A percentile compares a stretch with the other conserved stretches of the same genome.
phyloP scores from a whole-genome alignment of 2,797 vertebrate genomes.

The Rhabdophis nuchalis region DNA sequence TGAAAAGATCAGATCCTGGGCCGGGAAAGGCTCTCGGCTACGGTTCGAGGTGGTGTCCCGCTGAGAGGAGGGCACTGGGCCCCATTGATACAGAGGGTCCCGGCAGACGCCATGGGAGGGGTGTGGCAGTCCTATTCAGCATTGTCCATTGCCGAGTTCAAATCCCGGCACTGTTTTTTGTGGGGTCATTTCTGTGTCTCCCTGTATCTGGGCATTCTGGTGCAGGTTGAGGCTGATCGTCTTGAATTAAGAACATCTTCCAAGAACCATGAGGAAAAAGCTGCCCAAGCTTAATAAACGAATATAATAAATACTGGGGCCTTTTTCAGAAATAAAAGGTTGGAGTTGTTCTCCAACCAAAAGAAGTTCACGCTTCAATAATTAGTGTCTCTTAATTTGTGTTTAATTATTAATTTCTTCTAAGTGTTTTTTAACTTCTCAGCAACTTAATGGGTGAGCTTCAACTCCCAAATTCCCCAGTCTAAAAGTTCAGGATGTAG shows the following conservation, averaged over 20 bases:
- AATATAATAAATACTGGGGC: rapidly evolving
- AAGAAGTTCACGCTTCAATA: conserved; percentile 67
- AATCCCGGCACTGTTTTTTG: not conserved
- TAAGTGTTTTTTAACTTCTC: not conserved
- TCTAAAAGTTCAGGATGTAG: not conserved
- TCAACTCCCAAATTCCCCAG: not conserved
- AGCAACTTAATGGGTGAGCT: not conserved
- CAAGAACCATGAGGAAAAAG: not conserved
- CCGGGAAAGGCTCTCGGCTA: not conserved
- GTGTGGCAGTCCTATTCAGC: not conserved
- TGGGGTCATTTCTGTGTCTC: not conserved
- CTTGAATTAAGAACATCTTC: not conserved
- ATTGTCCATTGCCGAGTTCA: not conserved
- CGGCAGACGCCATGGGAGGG: not conserved
- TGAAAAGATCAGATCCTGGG: not conserved
- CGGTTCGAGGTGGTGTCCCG: not conserved
- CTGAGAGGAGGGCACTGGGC: not conserved
- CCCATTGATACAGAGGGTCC: not conserved
- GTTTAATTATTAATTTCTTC: not conserved
- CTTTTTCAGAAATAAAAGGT: not conserved
- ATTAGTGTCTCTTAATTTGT: conserved; percentile 20
- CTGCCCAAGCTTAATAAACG: not conserved
- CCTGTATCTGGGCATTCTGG: not conserved
- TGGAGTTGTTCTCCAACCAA: not conserved
- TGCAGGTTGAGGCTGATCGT: rapidly evolving